Evolutionary conservation across 37 sponge, comb jelly and placozoan genomes (phyloP), one percentile per base, ranked within the genome.

Genomic region (Hexactinellida sp.): DNA sequence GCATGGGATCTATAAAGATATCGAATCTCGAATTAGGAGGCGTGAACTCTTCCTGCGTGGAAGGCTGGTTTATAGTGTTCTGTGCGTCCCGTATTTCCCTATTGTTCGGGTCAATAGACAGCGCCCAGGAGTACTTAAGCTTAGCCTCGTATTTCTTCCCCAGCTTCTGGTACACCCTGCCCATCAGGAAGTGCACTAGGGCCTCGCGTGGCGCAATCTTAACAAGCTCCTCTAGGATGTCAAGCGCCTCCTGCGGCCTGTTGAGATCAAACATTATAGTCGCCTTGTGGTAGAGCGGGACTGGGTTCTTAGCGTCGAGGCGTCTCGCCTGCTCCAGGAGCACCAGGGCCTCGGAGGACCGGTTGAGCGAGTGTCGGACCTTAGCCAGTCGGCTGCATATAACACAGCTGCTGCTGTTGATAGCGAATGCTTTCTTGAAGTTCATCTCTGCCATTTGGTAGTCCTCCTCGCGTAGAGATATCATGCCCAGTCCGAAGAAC

Each of bases 401-500:
- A 0, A 94, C 84, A 36, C 93, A 86, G 84, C 88, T 94, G 85
- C 91, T 86, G 35, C 39, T 54, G 83, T 97, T 97, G 82, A 97
- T 91, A 38, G 88, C 34, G 36, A 90, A 85, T 25, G 94, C 97
- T 37, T 84, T 87, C 30, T 36, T 37, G 54, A 90, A 90, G 83
- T 92, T 88, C 25, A 84, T 47, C 54, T 90, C 88, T 0, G 97
- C 94, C 37, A 91, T 39, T 35, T 84, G 55, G 54, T 88, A 90
- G 86, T 91, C 90, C 91, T 97, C 97, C 84, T 97, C 93, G 1
- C 88, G 38, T 55, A 84, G 93, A 83, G 90, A 90, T 30, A 94
- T 88, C 87, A 92, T 90, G 21, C 94, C 93, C 85, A 94, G 90
- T 23, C 93, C 97, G 82, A 90, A 96, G 94, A 94, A 96, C 36